A percentile compares a stretch with the other conserved stretches of the same genome.
These are phyloP conservation scores for Endomychus coccineus DNA, from an alignment of 2,888 invertebrate genomes.

Conservation along the genomic window DNA sequence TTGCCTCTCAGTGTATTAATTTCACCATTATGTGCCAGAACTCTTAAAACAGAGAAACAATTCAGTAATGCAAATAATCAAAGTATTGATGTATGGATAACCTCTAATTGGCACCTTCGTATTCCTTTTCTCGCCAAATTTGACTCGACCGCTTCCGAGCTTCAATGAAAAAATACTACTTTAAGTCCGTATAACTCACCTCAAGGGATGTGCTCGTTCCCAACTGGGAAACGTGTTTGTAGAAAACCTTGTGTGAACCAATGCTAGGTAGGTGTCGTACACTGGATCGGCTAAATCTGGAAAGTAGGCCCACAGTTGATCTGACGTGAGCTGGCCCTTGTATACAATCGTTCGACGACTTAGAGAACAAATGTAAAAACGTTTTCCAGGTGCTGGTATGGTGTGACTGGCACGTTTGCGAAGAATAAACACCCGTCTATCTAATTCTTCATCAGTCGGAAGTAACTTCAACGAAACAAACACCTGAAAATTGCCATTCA, in stretches of 20 bases:
- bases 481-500: too few species aligned
- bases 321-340: constrained; percentile 94
- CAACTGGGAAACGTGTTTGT: constrained; percentile 99
- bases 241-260: constrained; percentile 97
- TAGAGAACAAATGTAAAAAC: constrained; percentile 95
- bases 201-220: constrained; percentile 97
- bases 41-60: constrained; percentile 41
- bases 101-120: too few species aligned
- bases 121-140: too few species aligned
- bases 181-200: too few species aligned
- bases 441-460: constrained; percentile 34
- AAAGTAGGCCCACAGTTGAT: constrained; percentile 81
- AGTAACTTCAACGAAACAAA: constrained; percentile 33
- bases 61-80: constrained; percentile 1
- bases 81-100: constrained; percentile 2
- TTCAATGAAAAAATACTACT: too few species aligned
- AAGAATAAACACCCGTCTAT: constrained; percentile 60
- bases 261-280: constrained; percentile 89
- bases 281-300: constrained; percentile 62
- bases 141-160: too few species aligned
- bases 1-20: constrained; percentile 98
- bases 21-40: constrained; percentile 97
- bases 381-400: constrained; percentile 73
- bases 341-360: constrained; percentile 88
- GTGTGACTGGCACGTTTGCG: constrained; percentile 89